Evolutionary conservation across 2,888 invertebrate genomes (phyloP).

Genomic region (Aethes cnicana): DNA sequence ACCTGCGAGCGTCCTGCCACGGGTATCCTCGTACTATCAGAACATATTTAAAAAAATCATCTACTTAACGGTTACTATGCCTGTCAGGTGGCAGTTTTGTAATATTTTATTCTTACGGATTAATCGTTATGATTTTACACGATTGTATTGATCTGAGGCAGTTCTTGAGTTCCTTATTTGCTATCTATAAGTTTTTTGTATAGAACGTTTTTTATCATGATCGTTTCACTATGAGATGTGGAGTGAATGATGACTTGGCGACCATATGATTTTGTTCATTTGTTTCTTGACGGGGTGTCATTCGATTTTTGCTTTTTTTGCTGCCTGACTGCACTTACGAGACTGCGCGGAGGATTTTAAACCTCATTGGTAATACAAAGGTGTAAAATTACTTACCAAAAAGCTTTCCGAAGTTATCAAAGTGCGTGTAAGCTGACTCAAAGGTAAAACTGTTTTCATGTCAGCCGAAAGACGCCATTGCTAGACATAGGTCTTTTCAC

Average conservation of each 20-base stretch:
- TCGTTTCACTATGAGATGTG: constrained; percentile 59
- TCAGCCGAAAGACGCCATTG: too few species aligned
- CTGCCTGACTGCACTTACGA: background rate
- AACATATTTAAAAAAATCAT: constrained; percentile 57
- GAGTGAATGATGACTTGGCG: constrained; percentile 71
- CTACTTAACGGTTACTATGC: constrained; percentile 45
- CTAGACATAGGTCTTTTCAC: too few species aligned
- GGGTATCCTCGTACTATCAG: constrained; percentile 44
- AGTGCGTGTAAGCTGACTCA: too few species aligned
- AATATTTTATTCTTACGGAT: constrained; percentile 63
- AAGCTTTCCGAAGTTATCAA: background rate
- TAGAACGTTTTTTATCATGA: constrained; percentile 56
- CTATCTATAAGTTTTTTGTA: constrained; percentile 57
- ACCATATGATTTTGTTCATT: constrained; percentile 79
- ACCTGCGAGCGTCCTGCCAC: constrained; percentile 24
- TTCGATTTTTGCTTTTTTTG: constrained; percentile 61
- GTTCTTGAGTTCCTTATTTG: constrained; percentile 57
- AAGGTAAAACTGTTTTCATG: too few species aligned
- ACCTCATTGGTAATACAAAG: background rate
- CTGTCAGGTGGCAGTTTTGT: constrained; percentile 52
- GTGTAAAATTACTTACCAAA: too few species aligned
- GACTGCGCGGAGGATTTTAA: constrained; percentile 22
- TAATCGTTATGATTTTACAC: constrained; percentile 59
- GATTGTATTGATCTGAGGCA: constrained; percentile 52
- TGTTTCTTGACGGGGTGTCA: constrained; percentile 66